Evolutionary conservation across 2,888 invertebrate species (phyloP), one percentile per base, ranked within the genome.

Genomic region (Tinea trinotella): DNA sequence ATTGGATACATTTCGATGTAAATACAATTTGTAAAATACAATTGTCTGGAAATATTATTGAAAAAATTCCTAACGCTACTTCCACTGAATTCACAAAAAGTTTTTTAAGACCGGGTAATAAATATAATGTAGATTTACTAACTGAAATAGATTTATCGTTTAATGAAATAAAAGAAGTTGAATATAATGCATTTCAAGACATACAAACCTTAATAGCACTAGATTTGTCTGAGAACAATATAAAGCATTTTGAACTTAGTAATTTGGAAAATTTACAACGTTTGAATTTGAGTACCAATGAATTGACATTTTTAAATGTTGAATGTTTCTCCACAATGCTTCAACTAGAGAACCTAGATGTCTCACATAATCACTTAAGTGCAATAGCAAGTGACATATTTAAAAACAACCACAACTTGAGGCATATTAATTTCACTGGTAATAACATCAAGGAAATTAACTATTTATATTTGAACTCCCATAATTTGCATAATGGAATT

Each of bases 121-220:
- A 61, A 54, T 59, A 61, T 2, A 61, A 58, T 5, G 58, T 69
- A 0, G 64, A 74, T 30, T 62, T 80, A 1, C 46, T 64, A 0
- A 79, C 81, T 5, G 74, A 83, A 56, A 58, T 85, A 53, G 76
- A 83, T 59, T 61, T 85, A 17, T 83, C 84, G 0, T 64, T 63
- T n/a, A 85, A 85, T 55, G 57, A 60, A 3, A 80, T 85, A 54
- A 61, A 65, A 0, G 59, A 63, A 2, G 68, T 85, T 24, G 76
- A 75, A 57, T 80, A 67, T 50, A 69, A 76, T 44, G 81, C 82
- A 1, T 83, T 85, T 56, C 68, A 72, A 52, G 71, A 71, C 1
- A 65, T 81, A 6, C 59, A 67, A 7, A 66, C 66, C 56, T 58
- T 83, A 2, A 66, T 66, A 13, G 62, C 68, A 5, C 60, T 85